phyloP scores from a whole-genome alignment of 2,113 vertebrate genomes.

The Leptobrachium ailaonicum region DNA sequence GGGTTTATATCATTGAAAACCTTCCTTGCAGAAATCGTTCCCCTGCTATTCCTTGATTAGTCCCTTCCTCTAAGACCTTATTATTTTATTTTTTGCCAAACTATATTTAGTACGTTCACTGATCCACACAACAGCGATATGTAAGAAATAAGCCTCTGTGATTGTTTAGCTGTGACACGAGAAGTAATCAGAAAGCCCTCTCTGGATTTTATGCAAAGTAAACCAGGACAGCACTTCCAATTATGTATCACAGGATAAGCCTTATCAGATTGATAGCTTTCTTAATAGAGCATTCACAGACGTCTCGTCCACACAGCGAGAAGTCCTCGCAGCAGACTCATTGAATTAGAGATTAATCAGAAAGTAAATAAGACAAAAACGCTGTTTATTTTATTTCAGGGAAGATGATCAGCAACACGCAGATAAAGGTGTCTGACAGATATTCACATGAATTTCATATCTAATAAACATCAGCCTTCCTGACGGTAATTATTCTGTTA shows the following conservation, averaged over 20 bases:
- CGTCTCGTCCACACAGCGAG: not conserved
- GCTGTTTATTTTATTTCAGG: not conserved
- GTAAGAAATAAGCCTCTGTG: conserved; percentile 2
- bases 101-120: conserved; percentile 33
- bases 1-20: conserved; percentile 30
- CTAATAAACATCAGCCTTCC: not conserved
- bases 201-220: conserved; percentile 29
- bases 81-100: conserved; percentile 10
- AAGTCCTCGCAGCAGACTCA: not conserved
- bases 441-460: not conserved
- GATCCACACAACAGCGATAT: conserved; percentile 20
- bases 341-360: not conserved
- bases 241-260: conserved; percentile 19
- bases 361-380: conserved; percentile 5
- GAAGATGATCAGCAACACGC: not conserved
- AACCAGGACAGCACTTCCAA: conserved; percentile 34
- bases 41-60: conserved; percentile 37
- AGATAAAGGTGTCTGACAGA: not conserved
- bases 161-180: not conserved
- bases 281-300: conserved; percentile 1
- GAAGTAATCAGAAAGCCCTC: conserved; percentile 19
- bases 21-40: conserved; percentile 29
- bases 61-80: conserved; percentile 22
- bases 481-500: not conserved
- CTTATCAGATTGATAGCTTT: conserved; percentile 29